A percentile compares a stretch with the other conserved stretches of the same genome.
Conservation (phyloP, 2,797 vertebrate genomes). For the Jordanella pulchra region DNA sequence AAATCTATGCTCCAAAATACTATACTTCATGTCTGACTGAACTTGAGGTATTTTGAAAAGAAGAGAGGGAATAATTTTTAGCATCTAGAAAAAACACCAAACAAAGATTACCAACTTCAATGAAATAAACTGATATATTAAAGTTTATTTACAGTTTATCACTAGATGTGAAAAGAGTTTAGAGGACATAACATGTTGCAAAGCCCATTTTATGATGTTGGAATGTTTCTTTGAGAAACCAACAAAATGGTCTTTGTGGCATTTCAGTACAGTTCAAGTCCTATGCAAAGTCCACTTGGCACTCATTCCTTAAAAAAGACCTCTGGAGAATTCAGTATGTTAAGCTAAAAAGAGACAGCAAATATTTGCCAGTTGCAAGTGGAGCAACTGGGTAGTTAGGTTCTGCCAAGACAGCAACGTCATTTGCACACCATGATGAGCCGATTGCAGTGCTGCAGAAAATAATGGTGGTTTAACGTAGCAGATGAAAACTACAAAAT, state of each 20-base stretch:
- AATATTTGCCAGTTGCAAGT: conserved; percentile 54
- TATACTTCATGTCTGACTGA: too few species aligned
- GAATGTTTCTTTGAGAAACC: conserved; percentile 20
- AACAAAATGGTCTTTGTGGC: conserved; percentile 11
- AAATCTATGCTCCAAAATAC: too few species aligned
- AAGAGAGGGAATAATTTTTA: too few species aligned
- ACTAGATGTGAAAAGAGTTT: neutral
- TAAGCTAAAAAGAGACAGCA: conserved; percentile 31
- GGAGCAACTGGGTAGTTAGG: conserved; percentile 20
- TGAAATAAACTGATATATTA: neutral
- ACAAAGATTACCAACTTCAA: neutral
- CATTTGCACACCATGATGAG: conserved; percentile 17
- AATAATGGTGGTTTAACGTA: neutral
- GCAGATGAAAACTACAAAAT: neutral
- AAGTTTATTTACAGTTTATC: too few species aligned
- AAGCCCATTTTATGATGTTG: conserved; percentile 7
- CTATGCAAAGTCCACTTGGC: conserved; percentile 30
- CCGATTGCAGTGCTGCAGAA: neutral
- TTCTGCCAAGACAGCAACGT: conserved; percentile 23
- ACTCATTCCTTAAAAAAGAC: conserved; percentile 12
- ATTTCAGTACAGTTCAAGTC: conserved; percentile 1
- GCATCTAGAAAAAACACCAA: too few species aligned
- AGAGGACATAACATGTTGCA: neutral
- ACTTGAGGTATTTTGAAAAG: too few species aligned
- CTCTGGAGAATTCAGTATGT: conserved; percentile 11